Conservation (phyloP, 2,888 invertebrate genomes). For the Callinectes sapidus region DNA sequence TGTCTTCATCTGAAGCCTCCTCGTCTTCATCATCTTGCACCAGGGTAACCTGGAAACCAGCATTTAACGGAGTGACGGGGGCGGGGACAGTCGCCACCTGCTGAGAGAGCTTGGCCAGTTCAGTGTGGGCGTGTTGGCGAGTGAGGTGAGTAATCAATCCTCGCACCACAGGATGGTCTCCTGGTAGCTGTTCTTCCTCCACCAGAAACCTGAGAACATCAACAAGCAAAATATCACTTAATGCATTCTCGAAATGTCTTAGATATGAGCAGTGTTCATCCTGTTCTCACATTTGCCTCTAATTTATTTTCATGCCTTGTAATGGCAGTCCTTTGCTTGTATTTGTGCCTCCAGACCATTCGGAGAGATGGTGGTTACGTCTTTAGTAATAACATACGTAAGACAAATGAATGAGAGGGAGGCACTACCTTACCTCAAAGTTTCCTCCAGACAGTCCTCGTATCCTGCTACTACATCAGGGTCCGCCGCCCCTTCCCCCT, state of each 20-base stretch:
- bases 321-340: background rate
- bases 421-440: conserved; percentile 50
- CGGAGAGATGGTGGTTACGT: background rate
- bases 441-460: conserved; percentile 70
- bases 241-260: background rate
- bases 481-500: conserved; percentile 42
- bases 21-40: conserved; percentile 60
- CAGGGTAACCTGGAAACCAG: conserved; percentile 59
- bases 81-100: conserved; percentile 38
- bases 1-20: conserved; percentile 46
- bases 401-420: background rate
- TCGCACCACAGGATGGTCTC: conserved; percentile 69
- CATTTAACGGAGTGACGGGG: conserved; percentile 34
- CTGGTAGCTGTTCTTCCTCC: conserved; percentile 67
- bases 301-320: background rate
- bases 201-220: conserved; percentile 58
- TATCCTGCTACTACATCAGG: conserved; percentile 71
- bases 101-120: conserved; percentile 58
- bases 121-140: conserved; percentile 57
- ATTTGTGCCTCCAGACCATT: background rate
- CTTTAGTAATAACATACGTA: background rate
- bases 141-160: conserved; percentile 69
- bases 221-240: background rate
- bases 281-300: background rate
- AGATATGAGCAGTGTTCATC: background rate